Base-by-base conservation (phyloP, 53 echinoderm and acorn worm genomes). In the Arbacia lixula region DNA sequence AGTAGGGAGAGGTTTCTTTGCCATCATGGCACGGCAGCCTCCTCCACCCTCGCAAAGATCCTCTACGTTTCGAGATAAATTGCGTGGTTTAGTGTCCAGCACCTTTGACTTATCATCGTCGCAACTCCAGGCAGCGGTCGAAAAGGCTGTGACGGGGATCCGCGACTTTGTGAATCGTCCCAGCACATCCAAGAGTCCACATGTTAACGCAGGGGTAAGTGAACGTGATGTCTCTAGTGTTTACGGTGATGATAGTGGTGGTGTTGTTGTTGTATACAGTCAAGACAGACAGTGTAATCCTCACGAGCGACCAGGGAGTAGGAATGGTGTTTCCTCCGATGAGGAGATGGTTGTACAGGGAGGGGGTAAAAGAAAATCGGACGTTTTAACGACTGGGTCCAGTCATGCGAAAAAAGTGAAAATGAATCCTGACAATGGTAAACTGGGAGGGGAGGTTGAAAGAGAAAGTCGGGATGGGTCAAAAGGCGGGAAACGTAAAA, bases 231-330 rank as follows among this genome's bases (percentile, higher is more conserved):
- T 35, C 2, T 12, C 12, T 69, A 39, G 21, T 40, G 22, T 9
- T 2, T 17, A 3, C 22, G 21, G 1, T 36, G 35, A 38, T 69
- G 40, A 21, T 2, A 6, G 34, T 5, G 36, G 64, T 35, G 64
- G 36, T 64, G 64, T 64, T 34, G 64, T 34, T 64, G 20, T 35
- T 33, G 64, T 64, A 64, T 4, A 14, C 4, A 21, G 2, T 2
- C 5, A 34, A 64, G 64, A 64, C 36, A 57, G 3, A 4, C 1
- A 5, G 6, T 3, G 25, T 28, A 19, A 1, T 24, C 57, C n/a
- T 57, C 12, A 64, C 64, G 34, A 64, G 17, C 34, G 34, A n/a
- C 64, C 14, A 64, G 64, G 64, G 64, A 64, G 2, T 34, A 64
- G 36, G 5, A n/a, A 64, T 17, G 34, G n/a, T n/a, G n/a, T n/a